Evolutionary conservation across 2,888 invertebrate species (phyloP), one percentile per base, ranked within the genome.

Genomic region (Aproaerema taeniolella): DNA sequence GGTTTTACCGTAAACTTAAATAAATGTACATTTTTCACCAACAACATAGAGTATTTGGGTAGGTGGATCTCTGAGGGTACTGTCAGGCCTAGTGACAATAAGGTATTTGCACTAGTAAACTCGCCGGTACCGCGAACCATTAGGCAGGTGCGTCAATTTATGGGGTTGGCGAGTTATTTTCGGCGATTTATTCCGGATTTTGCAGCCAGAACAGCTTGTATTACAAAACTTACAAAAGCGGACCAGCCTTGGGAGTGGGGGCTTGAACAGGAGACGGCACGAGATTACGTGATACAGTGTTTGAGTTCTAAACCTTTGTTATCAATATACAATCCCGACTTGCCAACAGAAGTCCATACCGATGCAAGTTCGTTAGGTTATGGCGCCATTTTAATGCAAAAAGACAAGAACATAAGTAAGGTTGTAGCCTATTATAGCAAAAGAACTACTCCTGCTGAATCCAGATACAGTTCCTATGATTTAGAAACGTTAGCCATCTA

Each of bases 351-450:
- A 31, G 12, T 31, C 7, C 31, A 12, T n/a, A n/a, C n/a, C n/a
- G n/a, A n/a, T n/a, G n/a, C n/a, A n/a, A n/a, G n/a, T n/a, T n/a
- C n/a, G n/a, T 8, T 31, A 2, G 31, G 31, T 9, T 31, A 13
- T 31, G 31, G 31, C 4, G 31, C 31, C n/a, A 29, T 29, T 11
- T 11, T 29, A 11, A 2, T 29, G 7, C 29, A 29, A 11, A 29
- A 12, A 29, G 2, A 10, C 12, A 37, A 51, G 2, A 11, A 29
- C 11, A n/a, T n/a, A n/a, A n/a, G n/a, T n/a, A n/a, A n/a, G n/a
- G n/a, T n/a, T n/a, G n/a, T n/a, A n/a, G n/a, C n/a, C n/a, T n/a
- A n/a, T n/a, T n/a, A n/a, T n/a, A n/a, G n/a, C n/a, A n/a, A n/a
- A n/a, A n/a, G n/a, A n/a, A n/a, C n/a, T n/a, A n/a, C n/a, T n/a